A percentile compares a stretch with the other conserved stretches of the same genome.
Evolutionary conservation across 2,888 invertebrate species (phyloP).

Genomic region (Apotomis turbidana): DNA sequence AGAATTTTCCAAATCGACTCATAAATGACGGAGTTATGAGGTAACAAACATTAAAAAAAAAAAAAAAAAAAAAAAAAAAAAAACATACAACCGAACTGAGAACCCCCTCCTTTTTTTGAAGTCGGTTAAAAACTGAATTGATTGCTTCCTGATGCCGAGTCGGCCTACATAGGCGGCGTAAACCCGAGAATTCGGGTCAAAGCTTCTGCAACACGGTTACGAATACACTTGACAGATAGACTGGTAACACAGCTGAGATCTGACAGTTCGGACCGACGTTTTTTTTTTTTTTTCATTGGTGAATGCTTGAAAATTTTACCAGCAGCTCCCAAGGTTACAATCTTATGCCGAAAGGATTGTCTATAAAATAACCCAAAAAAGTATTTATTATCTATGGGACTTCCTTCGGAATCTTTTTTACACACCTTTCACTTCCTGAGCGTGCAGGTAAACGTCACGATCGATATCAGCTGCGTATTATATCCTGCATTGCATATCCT

Average conservation of each 20-base stretch:
- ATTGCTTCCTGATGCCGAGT: background rate
- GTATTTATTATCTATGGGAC: slow-evolving; percentile 38
- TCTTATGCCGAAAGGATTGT: background rate
- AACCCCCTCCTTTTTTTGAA: too few relatives aligned
- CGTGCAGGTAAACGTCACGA: slow-evolving; percentile 43
- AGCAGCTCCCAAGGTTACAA: too few relatives aligned
- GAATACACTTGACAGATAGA: background rate
- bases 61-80: too few relatives aligned
- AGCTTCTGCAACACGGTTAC: background rate
- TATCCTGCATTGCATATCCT: slow-evolving; percentile 39
- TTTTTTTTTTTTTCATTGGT: too few relatives aligned
- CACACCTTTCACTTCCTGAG: slow-evolving; percentile 46
- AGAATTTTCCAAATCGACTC: too few relatives aligned
- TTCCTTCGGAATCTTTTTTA: slow-evolving; percentile 39
- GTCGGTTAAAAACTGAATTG: background rate
- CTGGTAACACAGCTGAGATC: background rate
- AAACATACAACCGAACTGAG: too few relatives aligned
- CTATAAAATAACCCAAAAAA: slow-evolving; percentile 28
- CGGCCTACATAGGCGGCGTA: background rate
- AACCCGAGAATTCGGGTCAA: slow-evolving; percentile 1
- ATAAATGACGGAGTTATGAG: too few relatives aligned
- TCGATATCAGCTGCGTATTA: slow-evolving; percentile 42
- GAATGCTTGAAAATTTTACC: too few relatives aligned
- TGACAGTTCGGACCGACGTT: background rate
- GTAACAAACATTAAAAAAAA: too few relatives aligned